Conservation (phyloP, 2,797 vertebrate genomes). For the Falco novaeseelandiae region DNA sequence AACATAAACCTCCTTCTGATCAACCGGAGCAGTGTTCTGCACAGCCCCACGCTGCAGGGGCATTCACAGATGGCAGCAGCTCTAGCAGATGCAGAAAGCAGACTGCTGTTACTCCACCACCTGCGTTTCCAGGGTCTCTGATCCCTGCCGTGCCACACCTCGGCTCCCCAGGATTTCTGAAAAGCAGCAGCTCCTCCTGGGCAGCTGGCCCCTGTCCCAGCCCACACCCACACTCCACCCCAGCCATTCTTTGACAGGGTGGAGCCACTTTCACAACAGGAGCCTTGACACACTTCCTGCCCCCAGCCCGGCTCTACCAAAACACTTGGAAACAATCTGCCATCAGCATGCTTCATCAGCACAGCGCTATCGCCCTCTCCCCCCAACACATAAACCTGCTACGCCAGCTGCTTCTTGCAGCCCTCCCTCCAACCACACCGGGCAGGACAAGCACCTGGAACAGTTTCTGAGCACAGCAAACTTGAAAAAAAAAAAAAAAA, state of each 20-base stretch:
- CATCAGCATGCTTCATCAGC: slow-evolving; percentile 37
- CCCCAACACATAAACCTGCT: slow-evolving; percentile 16
- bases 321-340: background rate
- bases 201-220: background rate
- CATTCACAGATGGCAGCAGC: background rate
- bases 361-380: background rate
- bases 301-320: background rate
- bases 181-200: slow-evolving; percentile 18
- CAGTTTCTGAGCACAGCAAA: background rate
- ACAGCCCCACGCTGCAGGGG: background rate
- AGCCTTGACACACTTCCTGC: slow-evolving; percentile 37
- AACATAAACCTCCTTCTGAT: background rate
- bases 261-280: slow-evolving; percentile 56
- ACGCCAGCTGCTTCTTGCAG: slow-evolving; percentile 3
- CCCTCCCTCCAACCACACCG: background rate
- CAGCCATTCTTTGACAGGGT: slow-evolving; percentile 54
- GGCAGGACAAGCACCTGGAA: background rate
- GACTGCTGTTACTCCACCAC: background rate
- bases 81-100: background rate
- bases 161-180: slow-evolving; percentile 1
- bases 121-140: background rate
- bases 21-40: background rate
- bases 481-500: background rate
- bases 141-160: background rate
- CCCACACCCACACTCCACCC: background rate